A percentile compares a stretch with the other conserved stretches of the same genome.
Conservation (phyloP, 2,888 invertebrate genomes). For the Formica aserva region DNA sequence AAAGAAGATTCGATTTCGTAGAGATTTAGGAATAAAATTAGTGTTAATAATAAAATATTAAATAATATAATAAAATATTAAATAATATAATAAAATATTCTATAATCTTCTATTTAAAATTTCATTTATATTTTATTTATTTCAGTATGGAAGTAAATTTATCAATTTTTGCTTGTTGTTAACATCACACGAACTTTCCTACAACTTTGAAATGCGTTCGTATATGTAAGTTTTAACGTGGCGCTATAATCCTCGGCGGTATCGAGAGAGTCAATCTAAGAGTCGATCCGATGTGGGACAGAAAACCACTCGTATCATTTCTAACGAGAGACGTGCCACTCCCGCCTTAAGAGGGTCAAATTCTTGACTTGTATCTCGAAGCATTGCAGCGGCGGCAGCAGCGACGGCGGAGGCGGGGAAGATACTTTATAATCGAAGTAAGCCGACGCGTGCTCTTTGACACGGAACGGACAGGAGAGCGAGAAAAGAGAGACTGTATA, state of each 20-base stretch:
- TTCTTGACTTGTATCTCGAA: slow-evolving; percentile 53
- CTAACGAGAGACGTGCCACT: slow-evolving; percentile 55
- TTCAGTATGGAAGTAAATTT: background rate
- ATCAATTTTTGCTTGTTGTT: background rate
- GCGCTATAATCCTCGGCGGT: slow-evolving; percentile 37
- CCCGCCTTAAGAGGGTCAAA: slow-evolving; percentile 64
- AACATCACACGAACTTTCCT: background rate
- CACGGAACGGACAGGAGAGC: slow-evolving; percentile 44
- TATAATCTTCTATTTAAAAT: slow-evolving; percentile 9
- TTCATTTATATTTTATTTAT: background rate
- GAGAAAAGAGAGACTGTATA: slow-evolving; percentile 44
- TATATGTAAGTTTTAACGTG: slow-evolving; percentile 21
- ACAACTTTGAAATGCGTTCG: slow-evolving; percentile 17
- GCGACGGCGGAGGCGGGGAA: slow-evolving; percentile 5
- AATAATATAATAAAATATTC: too few relatives aligned
- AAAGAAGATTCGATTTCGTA: background rate
- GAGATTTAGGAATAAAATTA: slow-evolving; percentile 7
- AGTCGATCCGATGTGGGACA: slow-evolving; percentile 55
- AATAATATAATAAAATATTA: background rate
- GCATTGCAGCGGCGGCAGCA: background rate
- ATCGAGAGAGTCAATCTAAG: slow-evolving; percentile 52
- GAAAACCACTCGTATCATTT: slow-evolving; percentile 52
- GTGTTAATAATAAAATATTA: background rate
- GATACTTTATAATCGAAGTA: slow-evolving; percentile 64
- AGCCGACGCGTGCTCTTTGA: slow-evolving; percentile 46